These are phyloP conservation scores for Poecilia wingei DNA, from an alignment of 2,797 vertebrate genomes.

Conservation along the genomic window DNA sequence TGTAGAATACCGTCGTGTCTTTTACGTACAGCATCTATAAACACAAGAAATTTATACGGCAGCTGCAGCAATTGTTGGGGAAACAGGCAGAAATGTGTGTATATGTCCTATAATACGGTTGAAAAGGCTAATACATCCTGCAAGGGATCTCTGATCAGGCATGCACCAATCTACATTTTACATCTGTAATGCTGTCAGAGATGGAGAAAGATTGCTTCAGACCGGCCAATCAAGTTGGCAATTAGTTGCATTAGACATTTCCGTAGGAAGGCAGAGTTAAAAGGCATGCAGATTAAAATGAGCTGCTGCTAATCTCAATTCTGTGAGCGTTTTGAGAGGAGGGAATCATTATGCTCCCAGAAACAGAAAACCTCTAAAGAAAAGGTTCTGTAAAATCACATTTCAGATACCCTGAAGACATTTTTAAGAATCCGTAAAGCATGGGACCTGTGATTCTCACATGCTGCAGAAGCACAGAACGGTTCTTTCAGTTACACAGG, in stretches of 20 bases:
- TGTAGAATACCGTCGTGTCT: neutral
- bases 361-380: constrained; percentile 20
- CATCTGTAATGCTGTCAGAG: constrained; percentile 54
- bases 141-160: constrained; percentile 31
- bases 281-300: constrained; percentile 36
- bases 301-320: constrained; percentile 53
- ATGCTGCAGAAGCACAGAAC: constrained; percentile 43
- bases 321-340: constrained; percentile 21
- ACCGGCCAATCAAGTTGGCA: constrained; percentile 60
- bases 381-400: constrained; percentile 28
- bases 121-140: constrained; percentile 26
- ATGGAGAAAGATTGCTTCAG: constrained; percentile 45
- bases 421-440: constrained; percentile 37
- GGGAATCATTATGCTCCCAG: constrained; percentile 21
- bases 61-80: neutral
- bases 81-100: neutral
- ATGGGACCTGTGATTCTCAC: constrained; percentile 64
- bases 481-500: constrained; percentile 16
- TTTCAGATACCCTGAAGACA: constrained; percentile 37
- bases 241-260: constrained; percentile 61
- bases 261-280: constrained; percentile 35
- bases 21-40: neutral
- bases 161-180: constrained; percentile 47
- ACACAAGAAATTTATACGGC: neutral
- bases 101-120: constrained; percentile 7